Evolutionary conservation across 1,140 invertebrate genomes (phyloP).

Genomic region (Drosophila kohkoa): DNA sequence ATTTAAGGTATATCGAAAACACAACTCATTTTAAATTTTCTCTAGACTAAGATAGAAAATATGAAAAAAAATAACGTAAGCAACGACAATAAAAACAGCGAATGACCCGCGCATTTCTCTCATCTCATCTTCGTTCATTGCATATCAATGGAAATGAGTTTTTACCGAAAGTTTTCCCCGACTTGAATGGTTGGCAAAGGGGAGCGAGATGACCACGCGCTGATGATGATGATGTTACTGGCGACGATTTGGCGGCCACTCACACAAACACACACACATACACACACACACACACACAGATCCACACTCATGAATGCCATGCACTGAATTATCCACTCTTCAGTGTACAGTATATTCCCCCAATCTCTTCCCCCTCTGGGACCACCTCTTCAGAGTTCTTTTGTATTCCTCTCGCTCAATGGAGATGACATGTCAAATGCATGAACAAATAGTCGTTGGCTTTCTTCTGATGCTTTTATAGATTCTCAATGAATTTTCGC

Average conservation of each 20-base stretch:
- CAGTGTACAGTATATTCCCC: not conserved
- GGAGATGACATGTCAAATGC: slow-evolving; percentile 74
- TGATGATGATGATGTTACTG: slow-evolving; percentile 76
- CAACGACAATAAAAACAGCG: slow-evolving; percentile 11
- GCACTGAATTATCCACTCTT: slow-evolving; percentile 48
- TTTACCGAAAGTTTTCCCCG: slow-evolving; percentile 57
- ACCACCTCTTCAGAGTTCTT: slow-evolving; percentile 32
- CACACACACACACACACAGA: slow-evolving; percentile 34
- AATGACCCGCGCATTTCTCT: slow-evolving; percentile 27
- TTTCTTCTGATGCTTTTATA: slow-evolving; percentile 44
- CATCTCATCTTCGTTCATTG: slow-evolving; percentile 55
- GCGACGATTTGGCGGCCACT: slow-evolving; percentile 72
- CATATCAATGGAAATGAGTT: slow-evolving; percentile 78
- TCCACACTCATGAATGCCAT: slow-evolving; percentile 64
- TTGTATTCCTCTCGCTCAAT: slow-evolving; percentile 45
- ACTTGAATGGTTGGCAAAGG: slow-evolving; percentile 13
- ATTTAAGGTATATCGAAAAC: no score
- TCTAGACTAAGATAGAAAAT: not conserved
- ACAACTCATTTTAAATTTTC: no score
- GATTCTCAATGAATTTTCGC: slow-evolving; percentile 60
- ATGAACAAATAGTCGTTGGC: slow-evolving; percentile 57
- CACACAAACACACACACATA: slow-evolving; percentile 24
- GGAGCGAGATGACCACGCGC: slow-evolving; percentile 42
- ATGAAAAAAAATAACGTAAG: slow-evolving; percentile 3
- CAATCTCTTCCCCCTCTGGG: slow-evolving; percentile 1